Evolutionary conservation across 1,140 invertebrate genomes (phyloP).

Genomic region (silkworm (Bombyx mori)): ASM3026992v2 NC_085111.1:5935001-5935500

Average conservation of each 20-base stretch:
- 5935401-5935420: conserved; percentile 60
- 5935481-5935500: conserved; percentile 57
- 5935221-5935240: conserved; percentile 39
- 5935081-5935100: conserved; percentile 69
- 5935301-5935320: conserved; percentile 30
- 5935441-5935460: conserved; percentile 56
- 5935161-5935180: conserved; percentile 69
- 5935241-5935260: conserved; percentile 53
- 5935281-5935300: conserved; percentile 24
- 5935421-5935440: conserved; percentile 53
- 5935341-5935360: conserved; percentile 36
- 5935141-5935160: conserved; percentile 61
- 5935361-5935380: conserved; percentile 56
- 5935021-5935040: conserved; percentile 67
- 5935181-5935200: conserved; percentile 71
- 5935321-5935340: conserved; percentile 18
- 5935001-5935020: conserved; percentile 61
- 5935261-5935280: conserved; percentile 37
- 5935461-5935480: conserved; percentile 65
- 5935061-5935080: conserved; percentile 69
- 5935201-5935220: conserved; percentile 64
- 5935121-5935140: conserved; percentile 37
- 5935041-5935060: conserved; percentile 63
- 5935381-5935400: conserved; percentile 57
- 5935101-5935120: conserved; percentile 63